These are phyloP conservation scores for Drosophila sordidula DNA, from an alignment of 2,888 invertebrate genomes.

Conservation along the genomic window DNA sequence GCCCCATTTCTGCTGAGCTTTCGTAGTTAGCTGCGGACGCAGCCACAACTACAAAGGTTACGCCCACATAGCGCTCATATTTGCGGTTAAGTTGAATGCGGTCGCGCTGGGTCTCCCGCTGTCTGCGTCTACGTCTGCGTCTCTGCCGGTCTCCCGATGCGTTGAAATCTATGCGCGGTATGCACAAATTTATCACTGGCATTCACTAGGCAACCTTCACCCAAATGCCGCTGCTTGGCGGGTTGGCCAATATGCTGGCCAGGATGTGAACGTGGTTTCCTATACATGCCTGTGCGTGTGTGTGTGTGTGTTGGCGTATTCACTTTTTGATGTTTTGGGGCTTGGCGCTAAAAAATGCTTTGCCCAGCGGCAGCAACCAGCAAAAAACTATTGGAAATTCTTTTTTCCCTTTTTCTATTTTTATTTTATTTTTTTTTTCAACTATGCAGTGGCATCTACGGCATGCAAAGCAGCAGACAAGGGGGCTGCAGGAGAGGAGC, in stretches of 20 bases:
- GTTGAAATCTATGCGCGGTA: constrained; percentile 78
- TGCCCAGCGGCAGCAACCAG: constrained; percentile 55
- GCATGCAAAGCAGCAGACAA: constrained; percentile 45
- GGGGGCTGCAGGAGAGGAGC: neutral
- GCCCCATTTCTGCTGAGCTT: constrained; percentile 35
- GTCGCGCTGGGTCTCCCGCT: constrained; percentile 21
- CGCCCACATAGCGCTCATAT: constrained; percentile 68
- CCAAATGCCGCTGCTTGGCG: constrained; percentile 70
- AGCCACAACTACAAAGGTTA: constrained; percentile 57
- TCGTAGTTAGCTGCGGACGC: constrained; percentile 36
- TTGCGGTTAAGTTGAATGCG: constrained; percentile 65
- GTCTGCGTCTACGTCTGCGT: constrained; percentile 27
- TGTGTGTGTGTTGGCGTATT: constrained; percentile 48
- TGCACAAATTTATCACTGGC: constrained; percentile 79
- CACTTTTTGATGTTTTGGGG: constrained; percentile 78
- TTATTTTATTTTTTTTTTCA: constrained; percentile 32
- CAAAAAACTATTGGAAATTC: constrained; percentile 76
- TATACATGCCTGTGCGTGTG: constrained; percentile 21
- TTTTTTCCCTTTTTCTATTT: constrained; percentile 34
- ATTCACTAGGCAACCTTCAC: constrained; percentile 76
- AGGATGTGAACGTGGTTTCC: constrained; percentile 64
- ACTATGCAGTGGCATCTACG: constrained; percentile 51
- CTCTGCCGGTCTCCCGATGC: constrained; percentile 40
- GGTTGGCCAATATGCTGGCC: constrained; percentile 72
- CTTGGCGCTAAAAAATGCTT: constrained; percentile 74